Base-by-base conservation (phyloP, 2,113 vertebrate species). In the Choloepus hoffmanni region DNA sequence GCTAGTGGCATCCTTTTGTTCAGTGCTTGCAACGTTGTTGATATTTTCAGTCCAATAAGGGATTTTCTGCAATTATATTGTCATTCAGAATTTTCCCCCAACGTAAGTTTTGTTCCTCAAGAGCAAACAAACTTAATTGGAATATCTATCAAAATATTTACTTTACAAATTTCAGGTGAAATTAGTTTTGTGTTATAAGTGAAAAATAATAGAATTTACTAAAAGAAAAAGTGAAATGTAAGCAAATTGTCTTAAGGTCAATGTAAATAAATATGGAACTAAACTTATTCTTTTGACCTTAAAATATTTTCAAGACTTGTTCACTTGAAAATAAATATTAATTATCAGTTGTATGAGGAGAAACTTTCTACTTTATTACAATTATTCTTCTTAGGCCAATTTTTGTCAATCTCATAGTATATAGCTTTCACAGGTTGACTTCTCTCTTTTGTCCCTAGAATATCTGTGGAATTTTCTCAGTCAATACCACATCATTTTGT, bases 11-110 rank as follows among this genome's bases (percentile, higher is more conserved):
- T 73, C 23, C 26, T 91, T 90, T 92, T 63, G 15, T 30, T 70
- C 72, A 88, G 91, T 62, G 12, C 55, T 48, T 89, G 12, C 19
- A 28, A 50, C 36, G 53, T 67, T 84, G 40, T 95, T 91, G 65
- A 85, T 68, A 87, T 84, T 86, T 89, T 82, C 88, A 77, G 93
- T 95, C 48, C 85, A 96, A 93, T 70, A 14, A 60, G 40, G 7
- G 53, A 30, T 92, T 95, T 96, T 97, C 93, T 94, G 28, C 36
- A 70, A 28, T 85, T 85, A 96, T 58, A 76, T 97, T 94, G 58
- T 40, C 86, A 85, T 21, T 58, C 0, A 24, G 94, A 78, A 96
- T 95, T 97, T 81, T 68, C 76, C 28, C 16, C n/a, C 16, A 30
- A 81, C 26, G 0, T 70, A 73, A 94, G 72, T 58, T 74, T 96